These are phyloP conservation scores for Spinus pinus DNA, from an alignment of 2,797 vertebrate species.

Conservation along the genomic window DNA sequence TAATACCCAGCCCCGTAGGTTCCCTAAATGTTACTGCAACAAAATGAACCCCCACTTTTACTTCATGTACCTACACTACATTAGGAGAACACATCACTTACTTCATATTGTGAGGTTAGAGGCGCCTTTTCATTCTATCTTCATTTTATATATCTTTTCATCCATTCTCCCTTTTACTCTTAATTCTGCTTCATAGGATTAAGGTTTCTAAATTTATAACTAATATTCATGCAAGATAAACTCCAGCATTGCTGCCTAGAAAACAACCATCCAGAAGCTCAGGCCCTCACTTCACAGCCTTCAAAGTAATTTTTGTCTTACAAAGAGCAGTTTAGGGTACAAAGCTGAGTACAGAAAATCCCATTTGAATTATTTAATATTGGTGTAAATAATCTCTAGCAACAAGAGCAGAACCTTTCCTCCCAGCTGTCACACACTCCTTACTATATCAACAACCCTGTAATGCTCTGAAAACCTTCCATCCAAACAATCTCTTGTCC, in stretches of 20 bases:
- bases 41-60: neutral
- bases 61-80: neutral
- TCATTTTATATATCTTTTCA: neutral
- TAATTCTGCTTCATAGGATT: neutral
- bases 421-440: conserved; percentile 27
- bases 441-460: conserved; percentile 29
- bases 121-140: neutral
- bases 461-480: conserved; percentile 22
- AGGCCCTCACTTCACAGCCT: neutral
- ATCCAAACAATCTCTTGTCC: neutral
- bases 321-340: conserved; percentile 14
- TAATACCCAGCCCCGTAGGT: neutral
- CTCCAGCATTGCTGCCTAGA: neutral
- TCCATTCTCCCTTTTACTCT: neutral
- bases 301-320: neutral
- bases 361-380: conserved; percentile 61
- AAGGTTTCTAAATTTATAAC: neutral
- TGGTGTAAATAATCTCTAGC: conserved; percentile 50
- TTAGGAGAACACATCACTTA: neutral
- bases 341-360: conserved; percentile 19
- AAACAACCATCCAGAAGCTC: neutral
- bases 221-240: conserved; percentile 1
- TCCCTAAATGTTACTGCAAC: neutral
- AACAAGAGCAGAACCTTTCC: conserved; percentile 31
- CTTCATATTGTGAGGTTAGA: neutral